Evolutionary conservation across 1,140 invertebrate species (phyloP).

Genomic region (Drosophila ohnishii): DNA sequence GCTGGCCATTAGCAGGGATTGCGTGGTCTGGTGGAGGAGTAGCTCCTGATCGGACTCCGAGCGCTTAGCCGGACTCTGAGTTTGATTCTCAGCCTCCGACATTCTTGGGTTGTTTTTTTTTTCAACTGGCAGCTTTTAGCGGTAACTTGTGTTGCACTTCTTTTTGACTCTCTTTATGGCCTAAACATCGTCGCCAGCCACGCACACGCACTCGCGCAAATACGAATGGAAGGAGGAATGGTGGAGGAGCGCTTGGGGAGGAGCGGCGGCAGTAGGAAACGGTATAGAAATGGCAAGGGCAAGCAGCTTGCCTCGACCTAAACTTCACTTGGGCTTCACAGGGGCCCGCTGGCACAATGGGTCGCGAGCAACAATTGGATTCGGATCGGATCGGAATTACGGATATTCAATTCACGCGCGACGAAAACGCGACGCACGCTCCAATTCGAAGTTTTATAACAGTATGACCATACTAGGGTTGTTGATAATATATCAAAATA

Average conservation of each 20-base stretch:
- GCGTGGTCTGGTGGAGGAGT: slow-evolving; percentile 77
- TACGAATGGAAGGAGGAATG: slow-evolving; percentile 13
- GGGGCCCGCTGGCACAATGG: background rate
- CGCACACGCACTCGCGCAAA: slow-evolving; percentile 50
- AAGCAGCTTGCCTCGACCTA: slow-evolving; percentile 28
- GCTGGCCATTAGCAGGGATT: slow-evolving; percentile 71
- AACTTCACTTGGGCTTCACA: slow-evolving; percentile 23
- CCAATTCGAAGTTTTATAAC: slow-evolving; percentile 13
- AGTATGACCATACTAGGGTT: slow-evolving; percentile 7
- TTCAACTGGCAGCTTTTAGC: slow-evolving; percentile 18
- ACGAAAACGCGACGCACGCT: slow-evolving; percentile 31
- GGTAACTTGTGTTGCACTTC: slow-evolving; percentile 27
- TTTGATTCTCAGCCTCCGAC: slow-evolving; percentile 65
- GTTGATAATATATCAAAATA: too few species aligned
- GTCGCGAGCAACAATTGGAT: slow-evolving; percentile 40
- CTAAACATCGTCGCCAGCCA: slow-evolving; percentile 37
- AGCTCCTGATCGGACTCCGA: slow-evolving; percentile 50
- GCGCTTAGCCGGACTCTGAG: slow-evolving; percentile 35
- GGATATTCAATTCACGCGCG: slow-evolving; percentile 48
- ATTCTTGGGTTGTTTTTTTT: slow-evolving; percentile 20
- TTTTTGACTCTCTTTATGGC: slow-evolving; percentile 15
- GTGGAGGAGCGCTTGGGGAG: slow-evolving; percentile 5
- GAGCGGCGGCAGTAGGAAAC: slow-evolving; percentile 2
- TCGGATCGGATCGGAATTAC: slow-evolving; percentile 22
- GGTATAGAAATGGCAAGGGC: slow-evolving; percentile 27